A percentile compares a stretch with the other conserved stretches of the same genome.
Evolutionary conservation across 2,888 invertebrate genomes (phyloP).

Genomic region (Pachliopta kotzebuea): DNA sequence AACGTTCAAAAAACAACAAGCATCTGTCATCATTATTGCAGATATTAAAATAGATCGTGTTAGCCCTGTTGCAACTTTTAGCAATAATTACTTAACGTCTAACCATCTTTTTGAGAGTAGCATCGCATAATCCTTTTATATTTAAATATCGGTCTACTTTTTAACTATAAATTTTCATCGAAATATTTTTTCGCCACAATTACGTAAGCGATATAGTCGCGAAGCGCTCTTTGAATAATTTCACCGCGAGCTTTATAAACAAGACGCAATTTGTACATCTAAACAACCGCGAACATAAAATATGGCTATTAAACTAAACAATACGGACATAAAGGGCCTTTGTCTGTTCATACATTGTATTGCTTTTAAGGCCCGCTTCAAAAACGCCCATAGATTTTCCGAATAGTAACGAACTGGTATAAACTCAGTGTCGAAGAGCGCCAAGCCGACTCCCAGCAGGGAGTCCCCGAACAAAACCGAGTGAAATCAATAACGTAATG

Average conservation of each 20-base stretch:
- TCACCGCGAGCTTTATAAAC: constrained; percentile 34
- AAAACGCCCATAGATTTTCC: constrained; percentile 37
- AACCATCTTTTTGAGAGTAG: not conserved
- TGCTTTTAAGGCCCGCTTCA: constrained; percentile 30
- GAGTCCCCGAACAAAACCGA: constrained; percentile 60
- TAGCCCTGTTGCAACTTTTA: constrained; percentile 1
- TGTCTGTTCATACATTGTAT: constrained; percentile 41
- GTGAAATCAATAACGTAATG: constrained; percentile 77
- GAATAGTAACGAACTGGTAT: constrained; percentile 38
- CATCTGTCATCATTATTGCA: not conserved
- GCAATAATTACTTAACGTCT: constrained; percentile 7
- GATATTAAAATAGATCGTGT: not conserved
- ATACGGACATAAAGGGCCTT: constrained; percentile 41
- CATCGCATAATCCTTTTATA: constrained; percentile 20
- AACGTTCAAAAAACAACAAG: no score
- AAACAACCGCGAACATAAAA: constrained; percentile 43
- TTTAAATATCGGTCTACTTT: constrained; percentile 25
- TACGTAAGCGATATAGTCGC: constrained; percentile 13
- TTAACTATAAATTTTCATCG: constrained; percentile 15
- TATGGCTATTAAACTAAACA: constrained; percentile 44
- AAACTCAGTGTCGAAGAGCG: constrained; percentile 41
- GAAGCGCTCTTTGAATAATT: constrained; percentile 33
- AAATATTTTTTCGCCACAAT: constrained; percentile 1
- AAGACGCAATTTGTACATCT: constrained; percentile 37
- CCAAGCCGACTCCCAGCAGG: constrained; percentile 54